These are phyloP conservation scores for Lepus townsendii DNA, from an alignment of 2,797 vertebrate species.

Conservation along the genomic window DNA sequence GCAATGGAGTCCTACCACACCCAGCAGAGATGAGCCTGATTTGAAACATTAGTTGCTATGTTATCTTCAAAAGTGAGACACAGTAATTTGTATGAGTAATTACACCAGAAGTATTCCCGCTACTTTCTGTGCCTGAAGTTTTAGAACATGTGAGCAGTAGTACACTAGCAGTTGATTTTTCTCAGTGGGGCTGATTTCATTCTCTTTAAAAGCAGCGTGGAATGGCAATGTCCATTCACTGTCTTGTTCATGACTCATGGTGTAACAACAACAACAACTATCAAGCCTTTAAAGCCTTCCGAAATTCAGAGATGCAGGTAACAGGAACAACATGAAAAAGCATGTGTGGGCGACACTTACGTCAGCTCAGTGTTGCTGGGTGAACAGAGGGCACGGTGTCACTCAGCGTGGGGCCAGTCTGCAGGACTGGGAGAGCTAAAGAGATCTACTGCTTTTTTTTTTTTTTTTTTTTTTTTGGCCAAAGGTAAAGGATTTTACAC, in stretches of 20 bases:
- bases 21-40: background rate
- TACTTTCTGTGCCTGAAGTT: background rate
- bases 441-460: background rate
- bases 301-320: conserved; percentile 23
- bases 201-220: background rate
- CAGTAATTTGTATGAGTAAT: conserved; percentile 2
- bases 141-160: background rate
- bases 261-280: background rate
- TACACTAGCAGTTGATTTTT: background rate
- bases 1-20: background rate
- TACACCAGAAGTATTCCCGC: background rate
- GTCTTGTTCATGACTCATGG: background rate
- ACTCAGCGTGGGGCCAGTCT: background rate
- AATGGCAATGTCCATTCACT: background rate
- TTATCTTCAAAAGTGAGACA: background rate
- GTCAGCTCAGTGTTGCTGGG: background rate
- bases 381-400: too few relatives aligned
- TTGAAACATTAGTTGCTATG: background rate
- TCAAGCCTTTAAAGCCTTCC: background rate
- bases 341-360: background rate
- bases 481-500: conserved; percentile 11
- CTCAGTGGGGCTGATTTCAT: background rate
- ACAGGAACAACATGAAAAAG: background rate
- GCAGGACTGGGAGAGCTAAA: background rate
- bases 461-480: background rate